These are phyloP conservation scores for Silurus asotus DNA, from an alignment of 2,113 vertebrate species.

Conservation along the genomic window DNA sequence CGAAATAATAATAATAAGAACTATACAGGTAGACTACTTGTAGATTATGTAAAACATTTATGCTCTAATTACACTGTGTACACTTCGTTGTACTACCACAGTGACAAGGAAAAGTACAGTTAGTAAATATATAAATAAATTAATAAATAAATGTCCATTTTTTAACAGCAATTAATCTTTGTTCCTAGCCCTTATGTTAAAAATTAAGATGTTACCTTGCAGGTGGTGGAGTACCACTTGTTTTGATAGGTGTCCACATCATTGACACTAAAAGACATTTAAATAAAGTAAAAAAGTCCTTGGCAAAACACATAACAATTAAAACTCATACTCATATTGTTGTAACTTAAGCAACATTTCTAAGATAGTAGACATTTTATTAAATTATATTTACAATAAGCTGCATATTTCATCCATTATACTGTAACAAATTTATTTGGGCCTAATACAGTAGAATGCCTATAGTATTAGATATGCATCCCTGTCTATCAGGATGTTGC, in stretches of 20 bases:
- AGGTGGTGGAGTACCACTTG: conserved; percentile 60
- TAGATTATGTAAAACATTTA: neutral
- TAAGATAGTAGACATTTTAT: neutral
- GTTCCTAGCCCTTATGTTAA: neutral
- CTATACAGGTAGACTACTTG: neutral
- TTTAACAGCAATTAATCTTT: neutral
- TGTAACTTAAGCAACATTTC: neutral
- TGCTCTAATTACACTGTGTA: neutral
- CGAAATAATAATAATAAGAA: no score
- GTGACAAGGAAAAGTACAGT: neutral
- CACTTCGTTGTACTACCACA: neutral
- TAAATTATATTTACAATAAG: neutral
- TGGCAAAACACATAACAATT: no score
- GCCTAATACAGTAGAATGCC: neutral
- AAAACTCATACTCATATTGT: neutral
- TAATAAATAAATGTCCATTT: no score
- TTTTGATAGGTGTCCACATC: conserved; percentile 74
- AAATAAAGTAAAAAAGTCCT: neutral
- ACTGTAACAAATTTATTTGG: neutral
- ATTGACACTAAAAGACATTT: conserved; percentile 63
- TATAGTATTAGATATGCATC: neutral
- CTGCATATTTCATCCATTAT: neutral
- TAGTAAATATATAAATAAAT: neutral
- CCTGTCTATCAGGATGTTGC: neutral
- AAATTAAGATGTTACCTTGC: conserved; percentile 63